Evolutionary conservation across 2,797 vertebrate species (phyloP).

Genomic region (Brachymystax lenok): DNA sequence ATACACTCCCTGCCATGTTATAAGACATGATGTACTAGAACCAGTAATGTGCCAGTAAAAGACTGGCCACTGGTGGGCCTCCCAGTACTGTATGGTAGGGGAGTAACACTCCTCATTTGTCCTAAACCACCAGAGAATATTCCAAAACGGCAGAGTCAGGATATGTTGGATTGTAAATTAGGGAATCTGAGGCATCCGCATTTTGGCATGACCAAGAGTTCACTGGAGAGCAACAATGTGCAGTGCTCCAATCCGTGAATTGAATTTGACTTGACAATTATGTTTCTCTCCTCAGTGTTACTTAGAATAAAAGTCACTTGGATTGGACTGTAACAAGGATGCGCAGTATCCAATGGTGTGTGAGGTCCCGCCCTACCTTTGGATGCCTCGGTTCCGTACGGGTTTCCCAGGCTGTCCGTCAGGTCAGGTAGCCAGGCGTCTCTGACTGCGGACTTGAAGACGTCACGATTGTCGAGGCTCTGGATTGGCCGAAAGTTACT

Average conservation of each 20-base stretch:
- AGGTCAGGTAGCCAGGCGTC: slow-evolving; percentile 91
- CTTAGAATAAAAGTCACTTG: not conserved
- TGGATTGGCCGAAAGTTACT: slow-evolving; percentile 95
- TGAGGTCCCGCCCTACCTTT: slow-evolving; percentile 80
- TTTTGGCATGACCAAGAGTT: not conserved
- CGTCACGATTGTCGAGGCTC: slow-evolving; percentile 82
- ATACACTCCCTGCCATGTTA: not conserved
- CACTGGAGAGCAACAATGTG: slow-evolving; percentile 1
- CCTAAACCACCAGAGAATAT: slow-evolving; percentile 44
- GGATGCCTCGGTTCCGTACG: slow-evolving; percentile 88
- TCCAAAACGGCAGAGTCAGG: not conserved
- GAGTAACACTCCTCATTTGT: slow-evolving; percentile 41
- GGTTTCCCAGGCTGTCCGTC: slow-evolving; percentile 81
- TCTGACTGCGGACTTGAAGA: slow-evolving; percentile 91
- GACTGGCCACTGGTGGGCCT: slow-evolving; percentile 52
- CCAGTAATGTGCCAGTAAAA: slow-evolving; percentile 61
- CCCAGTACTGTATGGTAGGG: slow-evolving; percentile 57
- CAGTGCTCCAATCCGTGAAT: not conserved
- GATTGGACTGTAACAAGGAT: not conserved
- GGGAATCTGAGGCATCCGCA: not conserved
- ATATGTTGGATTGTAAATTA: not conserved
- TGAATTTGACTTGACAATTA: no score
- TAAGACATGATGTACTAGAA: slow-evolving; percentile 42
- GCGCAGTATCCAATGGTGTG: not conserved
- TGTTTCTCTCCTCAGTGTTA: not conserved